Base-by-base conservation (phyloP, 2,888 invertebrate species). In the Sphaerophoria rueppellii region DNA sequence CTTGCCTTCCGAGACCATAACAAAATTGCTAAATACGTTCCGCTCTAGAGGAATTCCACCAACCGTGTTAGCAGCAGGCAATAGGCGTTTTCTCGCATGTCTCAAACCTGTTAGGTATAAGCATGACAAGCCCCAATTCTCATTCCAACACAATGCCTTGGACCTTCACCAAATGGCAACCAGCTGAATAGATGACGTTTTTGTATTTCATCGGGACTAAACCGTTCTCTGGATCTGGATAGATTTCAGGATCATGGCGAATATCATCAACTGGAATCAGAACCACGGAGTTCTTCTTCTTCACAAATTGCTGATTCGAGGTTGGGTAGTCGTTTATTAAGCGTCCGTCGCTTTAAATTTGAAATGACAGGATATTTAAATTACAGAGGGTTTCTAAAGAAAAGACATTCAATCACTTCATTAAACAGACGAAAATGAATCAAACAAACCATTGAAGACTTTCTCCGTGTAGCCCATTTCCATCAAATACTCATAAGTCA, bases 201-300 rank as follows among this genome's bases (percentile, higher is more conserved):
- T 0, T 92, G 89, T 72, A 93, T 93, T 61, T 93, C 93, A 85
- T 93, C 93, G 1, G 92, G 89, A 0, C 92, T 89, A 88, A 94
- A 95, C 87, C 94, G 91, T 43, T 94, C 3, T 93, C 91, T 0
- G 95, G 95, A 6, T 95, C 91, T 0, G 91, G 90, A 85, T 91
- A 92, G 24, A 90, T 88, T 11, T 89, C 86, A 0, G 90, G 89
- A 87, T 94, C 94, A 89, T 92, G 93, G 72, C 94, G 94, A 75
- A 94, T 92, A 0, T 93, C 93, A 71, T 92, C 79, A 0, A 87
- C 76, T 0, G 89, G 89, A 63, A 89, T 88, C 0, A 88, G 63
- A 0, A 89, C 65, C 0, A 65, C 69, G 32, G 81, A 86, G 0
- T 87, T 87, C 5, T 93, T 91, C 58, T 93, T 92, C 70, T 94